Base-by-base conservation (phyloP, 2,888 invertebrate genomes). In the Eurois occulta region DNA sequence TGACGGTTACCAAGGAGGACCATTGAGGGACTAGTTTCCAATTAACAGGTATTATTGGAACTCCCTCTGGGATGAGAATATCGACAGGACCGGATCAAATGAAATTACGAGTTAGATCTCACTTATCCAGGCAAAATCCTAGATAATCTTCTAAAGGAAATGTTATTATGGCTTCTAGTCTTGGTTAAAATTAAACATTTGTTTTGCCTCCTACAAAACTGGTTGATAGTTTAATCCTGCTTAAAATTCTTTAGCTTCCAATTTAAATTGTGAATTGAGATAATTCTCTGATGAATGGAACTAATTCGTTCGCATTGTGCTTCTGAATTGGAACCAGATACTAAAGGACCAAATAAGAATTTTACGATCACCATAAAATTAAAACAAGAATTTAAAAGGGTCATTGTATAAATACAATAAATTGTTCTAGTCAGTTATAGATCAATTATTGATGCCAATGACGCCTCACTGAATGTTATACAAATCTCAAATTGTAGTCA, bases 41-140 rank as follows among this genome's bases (percentile, higher is more conserved):
- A 94, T 94, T 93, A 94, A 91, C 89, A 91, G 91, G 91, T 91
- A 94, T 93, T 94, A 93, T 89, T 80, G 86, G 85, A 86, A 87
- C 85, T 84, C 89, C 86, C 83, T 74, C 71, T 71, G 87, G 89
- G 88, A 90, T 88, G 83, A 83, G 89, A 90, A 91, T 91, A 92
- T 92, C 91, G 91, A 91, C 92, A 90, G 91, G 84, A 85, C 74
- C 81, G 91, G 90, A 93, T 93, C 91, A 91, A 92, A 92, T 90
- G 91, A 93, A 92, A 92, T 92, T 92, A 91, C 90, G 85, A 91
- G 90, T 90, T 90, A 86, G 89, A 88, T 90, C 88, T 84, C 89
- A 90, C 85, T 90, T 89, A 91, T 90, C 89, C 88, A 81, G 74
- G 69, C 83, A 67, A 89, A 91, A 91, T 89, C 89, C 86, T 78